These are phyloP conservation scores for Sebastes vulpes DNA, from an alignment of 2,797 vertebrate species.

Conservation along the genomic window DNA sequence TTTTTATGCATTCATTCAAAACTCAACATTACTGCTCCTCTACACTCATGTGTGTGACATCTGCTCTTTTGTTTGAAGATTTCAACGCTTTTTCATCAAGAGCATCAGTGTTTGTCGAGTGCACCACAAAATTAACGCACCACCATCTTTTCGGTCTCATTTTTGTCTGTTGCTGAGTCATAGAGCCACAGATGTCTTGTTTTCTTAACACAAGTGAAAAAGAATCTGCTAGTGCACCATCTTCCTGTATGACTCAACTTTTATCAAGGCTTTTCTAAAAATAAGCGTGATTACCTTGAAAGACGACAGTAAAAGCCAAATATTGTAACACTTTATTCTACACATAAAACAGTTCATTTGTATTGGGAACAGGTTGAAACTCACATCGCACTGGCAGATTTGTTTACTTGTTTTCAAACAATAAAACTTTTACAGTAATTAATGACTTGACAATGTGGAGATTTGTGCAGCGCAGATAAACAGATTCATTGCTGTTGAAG, in stretches of 20 bases:
- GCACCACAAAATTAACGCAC: background rate
- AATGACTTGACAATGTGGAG: background rate
- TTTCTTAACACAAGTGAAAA: background rate
- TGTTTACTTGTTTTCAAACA: background rate
- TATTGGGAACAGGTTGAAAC: background rate
- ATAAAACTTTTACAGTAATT: background rate
- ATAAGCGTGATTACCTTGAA: accelerated
- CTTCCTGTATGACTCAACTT: background rate
- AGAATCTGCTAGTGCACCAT: background rate
- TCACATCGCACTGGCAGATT: background rate
- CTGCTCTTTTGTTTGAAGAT: background rate
- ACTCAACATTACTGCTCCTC: background rate
- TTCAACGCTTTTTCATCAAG: background rate
- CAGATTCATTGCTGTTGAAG: background rate
- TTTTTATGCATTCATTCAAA: conserved; percentile 22
- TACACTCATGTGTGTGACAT: background rate
- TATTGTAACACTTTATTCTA: background rate
- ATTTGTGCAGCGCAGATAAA: background rate
- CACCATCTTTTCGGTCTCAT: background rate
- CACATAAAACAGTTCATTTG: background rate
- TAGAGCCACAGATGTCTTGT: background rate
- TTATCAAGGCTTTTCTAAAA: background rate
- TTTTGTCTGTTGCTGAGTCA: background rate
- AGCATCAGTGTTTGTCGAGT: background rate
- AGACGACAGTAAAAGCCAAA: background rate